Percentiles rank a stretch among this genome's conserved stretches.
Conservation (phyloP, 2,113 vertebrate genomes). For the Poeciliopsis retropinna region DNA sequence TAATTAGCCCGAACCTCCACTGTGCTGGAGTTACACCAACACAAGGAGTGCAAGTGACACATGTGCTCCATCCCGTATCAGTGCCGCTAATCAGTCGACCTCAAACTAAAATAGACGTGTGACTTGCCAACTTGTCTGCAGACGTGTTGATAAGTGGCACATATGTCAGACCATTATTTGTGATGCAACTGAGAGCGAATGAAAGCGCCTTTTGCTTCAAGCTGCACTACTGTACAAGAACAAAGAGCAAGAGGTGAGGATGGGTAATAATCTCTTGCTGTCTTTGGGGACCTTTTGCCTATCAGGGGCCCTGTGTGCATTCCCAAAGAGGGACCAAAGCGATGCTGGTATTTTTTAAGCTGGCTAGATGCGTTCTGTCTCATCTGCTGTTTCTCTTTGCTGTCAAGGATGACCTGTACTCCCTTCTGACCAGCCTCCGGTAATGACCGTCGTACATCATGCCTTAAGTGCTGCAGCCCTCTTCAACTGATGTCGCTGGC, state of each 20-base stretch:
- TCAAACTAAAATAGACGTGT: slow-evolving; percentile 80
- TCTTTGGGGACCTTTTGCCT: slow-evolving; percentile 65
- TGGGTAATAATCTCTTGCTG: slow-evolving; percentile 67
- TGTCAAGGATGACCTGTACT: slow-evolving; percentile 65
- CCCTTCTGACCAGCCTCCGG: slow-evolving; percentile 73
- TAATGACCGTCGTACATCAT: slow-evolving; percentile 83
- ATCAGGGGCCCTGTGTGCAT: slow-evolving; percentile 42
- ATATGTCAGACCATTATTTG: slow-evolving; percentile 77
- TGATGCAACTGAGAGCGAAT: slow-evolving; percentile 60
- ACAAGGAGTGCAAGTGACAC: slow-evolving; percentile 69
- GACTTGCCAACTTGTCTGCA: slow-evolving; percentile 75
- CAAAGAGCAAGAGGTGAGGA: slow-evolving; percentile 76
- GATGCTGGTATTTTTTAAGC: slow-evolving; percentile 60
- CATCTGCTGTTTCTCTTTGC: slow-evolving; percentile 58
- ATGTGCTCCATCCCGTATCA: slow-evolving; percentile 61
- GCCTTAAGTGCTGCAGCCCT: slow-evolving; percentile 78
- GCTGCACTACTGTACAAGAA: slow-evolving; percentile 59
- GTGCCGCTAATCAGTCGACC: slow-evolving; percentile 72
- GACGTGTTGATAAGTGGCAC: slow-evolving; percentile 83
- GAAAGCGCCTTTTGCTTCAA: slow-evolving; percentile 42
- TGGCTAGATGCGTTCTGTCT: slow-evolving; percentile 61
- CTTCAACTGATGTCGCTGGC: slow-evolving; percentile 60
- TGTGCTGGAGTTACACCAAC: slow-evolving; percentile 66
- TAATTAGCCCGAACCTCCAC: slow-evolving; percentile 71
- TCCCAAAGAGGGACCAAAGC: slow-evolving; percentile 36